Evolutionary conservation across 2,797 vertebrate genomes (phyloP).

Genomic region (Lemur catta): DNA sequence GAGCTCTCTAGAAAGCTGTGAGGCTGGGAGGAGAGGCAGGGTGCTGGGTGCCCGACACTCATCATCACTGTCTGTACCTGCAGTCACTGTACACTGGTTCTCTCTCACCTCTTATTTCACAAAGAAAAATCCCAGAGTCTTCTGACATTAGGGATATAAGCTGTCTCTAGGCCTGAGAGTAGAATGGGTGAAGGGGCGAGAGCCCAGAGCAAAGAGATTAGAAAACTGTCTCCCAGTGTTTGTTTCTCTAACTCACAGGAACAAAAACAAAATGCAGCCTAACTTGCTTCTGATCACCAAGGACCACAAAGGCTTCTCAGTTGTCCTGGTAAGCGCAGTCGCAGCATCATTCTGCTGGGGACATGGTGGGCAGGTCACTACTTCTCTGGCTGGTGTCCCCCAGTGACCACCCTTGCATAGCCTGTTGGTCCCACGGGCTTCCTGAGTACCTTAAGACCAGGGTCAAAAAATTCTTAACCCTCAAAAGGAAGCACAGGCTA

Average conservation of each 20-base stretch:
- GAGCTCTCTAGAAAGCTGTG: neutral
- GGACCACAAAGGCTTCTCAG: neutral
- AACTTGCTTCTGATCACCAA: neutral
- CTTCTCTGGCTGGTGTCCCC: neutral
- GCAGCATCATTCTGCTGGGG: neutral
- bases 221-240: neutral
- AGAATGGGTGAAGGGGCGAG: neutral
- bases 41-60: neutral
- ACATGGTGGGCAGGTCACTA: neutral
- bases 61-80: fast-evolving
- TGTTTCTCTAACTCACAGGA: neutral
- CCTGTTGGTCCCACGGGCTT: neutral
- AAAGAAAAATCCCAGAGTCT: neutral
- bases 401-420: neutral
- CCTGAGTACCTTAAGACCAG: neutral
- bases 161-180: neutral
- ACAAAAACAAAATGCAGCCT: neutral
- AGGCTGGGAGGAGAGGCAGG: neutral
- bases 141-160: neutral
- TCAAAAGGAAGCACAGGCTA: neutral
- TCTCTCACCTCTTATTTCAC: neutral
- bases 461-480: neutral
- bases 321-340: neutral
- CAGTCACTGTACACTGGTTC: neutral
- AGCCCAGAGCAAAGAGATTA: neutral